Evolutionary conservation across 2,888 invertebrate species (phyloP).

Genomic region (Oegoconia quadripuncta): DNA sequence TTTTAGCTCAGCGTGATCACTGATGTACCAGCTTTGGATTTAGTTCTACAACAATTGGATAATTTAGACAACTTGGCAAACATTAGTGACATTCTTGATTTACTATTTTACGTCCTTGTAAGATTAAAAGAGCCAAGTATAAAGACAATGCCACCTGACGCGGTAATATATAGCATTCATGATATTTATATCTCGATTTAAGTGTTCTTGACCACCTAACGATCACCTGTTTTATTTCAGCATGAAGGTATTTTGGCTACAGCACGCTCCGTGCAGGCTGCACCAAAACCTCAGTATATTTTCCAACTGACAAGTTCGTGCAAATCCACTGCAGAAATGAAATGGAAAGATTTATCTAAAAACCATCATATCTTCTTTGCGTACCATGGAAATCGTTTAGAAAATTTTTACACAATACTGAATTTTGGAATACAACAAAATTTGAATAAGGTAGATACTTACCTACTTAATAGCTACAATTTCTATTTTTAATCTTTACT

Average conservation of each 20-base stretch:
- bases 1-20: slow-evolving; percentile 77
- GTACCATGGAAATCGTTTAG: slow-evolving; percentile 89
- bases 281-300: slow-evolving; percentile 81
- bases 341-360: slow-evolving; percentile 78
- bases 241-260: slow-evolving; percentile 76
- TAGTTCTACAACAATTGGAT: slow-evolving; percentile 70
- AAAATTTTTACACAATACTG: slow-evolving; percentile 89
- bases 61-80: slow-evolving; percentile 59
- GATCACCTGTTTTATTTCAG: slow-evolving; percentile 38
- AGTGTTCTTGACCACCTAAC: neutral
- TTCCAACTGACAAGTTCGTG: slow-evolving; percentile 81
- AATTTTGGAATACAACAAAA: slow-evolving; percentile 88
- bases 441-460: slow-evolving; percentile 44
- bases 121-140: slow-evolving; percentile 80
- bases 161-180: slow-evolving; percentile 50
- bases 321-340: slow-evolving; percentile 77
- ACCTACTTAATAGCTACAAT: no score
- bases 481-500: no score
- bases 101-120: slow-evolving; percentile 83
- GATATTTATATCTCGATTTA: neutral
- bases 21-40: slow-evolving; percentile 77
- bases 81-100: slow-evolving; percentile 76
- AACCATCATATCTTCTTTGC: slow-evolving; percentile 81
- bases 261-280: slow-evolving; percentile 61
- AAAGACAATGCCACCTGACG: slow-evolving; percentile 73